These are phyloP conservation scores for Pelvicachromis taeniatus DNA, from an alignment of 2,113 vertebrate species.

Conservation along the genomic window DNA sequence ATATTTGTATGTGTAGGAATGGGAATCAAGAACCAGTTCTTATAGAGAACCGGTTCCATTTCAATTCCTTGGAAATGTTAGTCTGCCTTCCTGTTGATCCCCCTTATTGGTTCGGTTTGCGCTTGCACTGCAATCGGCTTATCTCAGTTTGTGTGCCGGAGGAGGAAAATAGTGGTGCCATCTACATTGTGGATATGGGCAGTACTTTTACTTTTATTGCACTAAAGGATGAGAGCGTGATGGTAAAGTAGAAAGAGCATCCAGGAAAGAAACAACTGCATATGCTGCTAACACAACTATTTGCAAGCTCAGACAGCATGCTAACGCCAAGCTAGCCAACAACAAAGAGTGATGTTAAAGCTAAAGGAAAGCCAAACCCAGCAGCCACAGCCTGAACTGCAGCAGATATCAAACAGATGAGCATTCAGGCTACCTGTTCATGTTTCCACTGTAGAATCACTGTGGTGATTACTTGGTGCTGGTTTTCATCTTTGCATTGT, in stretches of 20 bases:
- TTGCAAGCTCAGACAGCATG: background rate
- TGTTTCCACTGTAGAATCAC: background rate
- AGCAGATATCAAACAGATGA: background rate
- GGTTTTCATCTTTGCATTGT: background rate
- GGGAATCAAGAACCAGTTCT: background rate
- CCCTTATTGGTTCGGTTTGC: background rate
- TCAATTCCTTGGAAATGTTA: background rate
- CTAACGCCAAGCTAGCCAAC: background rate
- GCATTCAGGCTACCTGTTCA: background rate
- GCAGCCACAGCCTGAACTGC: background rate
- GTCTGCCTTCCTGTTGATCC: background rate
- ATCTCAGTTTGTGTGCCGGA: background rate
- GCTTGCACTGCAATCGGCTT: background rate
- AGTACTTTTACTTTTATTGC: background rate
- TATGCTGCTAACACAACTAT: background rate
- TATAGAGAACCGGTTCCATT: background rate
- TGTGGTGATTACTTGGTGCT: background rate
- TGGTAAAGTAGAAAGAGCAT: background rate
- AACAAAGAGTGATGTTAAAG: background rate
- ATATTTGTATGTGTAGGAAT: background rate
- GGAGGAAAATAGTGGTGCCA: background rate
- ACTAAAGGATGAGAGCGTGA: accelerated
- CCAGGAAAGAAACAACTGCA: background rate
- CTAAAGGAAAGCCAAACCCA: background rate
- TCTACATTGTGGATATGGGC: background rate